Percentiles rank a stretch among this genome's conserved stretches.
Conservation (phyloP, 2,113 vertebrate genomes). For the Miniopterus natalensis region DNA sequence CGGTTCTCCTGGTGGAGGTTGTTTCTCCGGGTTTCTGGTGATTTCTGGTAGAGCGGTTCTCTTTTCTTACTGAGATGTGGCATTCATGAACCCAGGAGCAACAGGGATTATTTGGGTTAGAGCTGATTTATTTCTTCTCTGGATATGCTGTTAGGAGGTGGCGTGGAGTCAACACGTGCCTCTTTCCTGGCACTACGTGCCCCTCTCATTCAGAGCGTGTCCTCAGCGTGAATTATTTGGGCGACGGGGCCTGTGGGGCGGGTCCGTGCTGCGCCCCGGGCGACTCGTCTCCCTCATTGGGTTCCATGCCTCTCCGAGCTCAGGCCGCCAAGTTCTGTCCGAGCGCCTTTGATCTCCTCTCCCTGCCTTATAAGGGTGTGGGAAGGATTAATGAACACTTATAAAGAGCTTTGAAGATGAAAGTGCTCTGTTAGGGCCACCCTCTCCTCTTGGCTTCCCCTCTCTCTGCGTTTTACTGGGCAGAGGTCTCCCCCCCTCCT, state of each 20-base stretch:
- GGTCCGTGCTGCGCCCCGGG: background rate
- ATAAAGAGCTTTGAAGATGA: conserved; percentile 75
- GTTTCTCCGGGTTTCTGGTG: conserved; percentile 30
- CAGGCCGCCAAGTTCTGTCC: conserved; percentile 26
- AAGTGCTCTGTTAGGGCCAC: conserved; percentile 44
- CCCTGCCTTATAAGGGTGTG: conserved; percentile 36
- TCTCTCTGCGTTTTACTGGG: conserved; percentile 30
- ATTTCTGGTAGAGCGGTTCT: background rate
- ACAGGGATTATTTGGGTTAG: background rate
- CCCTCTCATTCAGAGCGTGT: background rate
- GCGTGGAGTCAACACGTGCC: background rate
- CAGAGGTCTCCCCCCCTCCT: background rate
- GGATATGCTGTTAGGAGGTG: conserved; percentile 43
- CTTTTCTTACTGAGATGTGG: background rate
- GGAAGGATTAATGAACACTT: conserved; percentile 69
- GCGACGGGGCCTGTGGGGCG: background rate
- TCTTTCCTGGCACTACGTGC: background rate
- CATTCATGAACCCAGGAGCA: background rate
- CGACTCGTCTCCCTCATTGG: background rate
- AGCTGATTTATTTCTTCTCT: conserved; percentile 45
- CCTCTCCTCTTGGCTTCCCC: background rate
- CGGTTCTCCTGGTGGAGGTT: background rate
- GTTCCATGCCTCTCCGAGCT: background rate
- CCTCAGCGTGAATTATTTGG: background rate
- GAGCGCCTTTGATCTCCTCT: conserved; percentile 66